Conservation (phyloP, 2,888 invertebrate species). For the Drosophila fulvimacula region DNA sequence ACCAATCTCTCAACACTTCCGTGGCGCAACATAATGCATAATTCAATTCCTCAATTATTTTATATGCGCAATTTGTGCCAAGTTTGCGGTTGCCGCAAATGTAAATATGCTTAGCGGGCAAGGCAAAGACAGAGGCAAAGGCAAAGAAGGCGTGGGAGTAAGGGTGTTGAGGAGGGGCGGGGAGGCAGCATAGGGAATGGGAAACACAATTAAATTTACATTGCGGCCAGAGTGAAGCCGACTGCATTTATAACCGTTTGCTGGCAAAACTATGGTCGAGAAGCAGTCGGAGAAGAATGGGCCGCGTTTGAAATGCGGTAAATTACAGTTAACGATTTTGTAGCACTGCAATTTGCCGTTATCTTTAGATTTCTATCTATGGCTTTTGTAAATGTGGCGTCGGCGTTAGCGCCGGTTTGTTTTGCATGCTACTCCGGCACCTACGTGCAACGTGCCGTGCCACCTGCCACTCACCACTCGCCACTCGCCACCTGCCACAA, state of each 20-base stretch:
- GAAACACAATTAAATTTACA: slow-evolving; percentile 62
- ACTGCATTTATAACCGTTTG: slow-evolving; percentile 59
- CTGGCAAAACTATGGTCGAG: slow-evolving; percentile 20
- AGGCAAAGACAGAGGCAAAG: no score
- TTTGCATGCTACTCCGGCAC: slow-evolving; percentile 69
- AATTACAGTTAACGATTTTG: slow-evolving; percentile 81
- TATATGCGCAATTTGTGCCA: slow-evolving; percentile 38
- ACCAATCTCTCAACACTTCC: slow-evolving; percentile 17
- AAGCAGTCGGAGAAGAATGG: slow-evolving; percentile 42
- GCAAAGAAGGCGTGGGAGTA: background rate
- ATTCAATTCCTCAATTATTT: slow-evolving; percentile 51
- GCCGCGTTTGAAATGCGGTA: slow-evolving; percentile 74
- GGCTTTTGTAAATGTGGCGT: slow-evolving; percentile 71
- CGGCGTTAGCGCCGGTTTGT: slow-evolving; percentile 65
- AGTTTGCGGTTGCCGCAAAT: slow-evolving; percentile 30
- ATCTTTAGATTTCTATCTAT: slow-evolving; percentile 74
- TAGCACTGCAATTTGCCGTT: slow-evolving; percentile 78
- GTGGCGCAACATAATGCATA: slow-evolving; percentile 39
- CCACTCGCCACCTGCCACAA: slow-evolving; percentile 1
- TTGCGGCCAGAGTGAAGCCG: slow-evolving; percentile 30
- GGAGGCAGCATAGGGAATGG: slow-evolving; percentile 3
- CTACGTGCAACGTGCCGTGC: slow-evolving; percentile 36
- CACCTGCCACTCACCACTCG: slow-evolving; percentile 9
- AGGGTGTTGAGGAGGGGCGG: no score
- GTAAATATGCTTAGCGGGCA: slow-evolving; percentile 42